Percentiles rank a stretch among this genome's conserved stretches.
Evolutionary conservation across 37 sponge, comb jelly and placozoan species (phyloP).

Genomic region (Oopsacas minuta): DNA sequence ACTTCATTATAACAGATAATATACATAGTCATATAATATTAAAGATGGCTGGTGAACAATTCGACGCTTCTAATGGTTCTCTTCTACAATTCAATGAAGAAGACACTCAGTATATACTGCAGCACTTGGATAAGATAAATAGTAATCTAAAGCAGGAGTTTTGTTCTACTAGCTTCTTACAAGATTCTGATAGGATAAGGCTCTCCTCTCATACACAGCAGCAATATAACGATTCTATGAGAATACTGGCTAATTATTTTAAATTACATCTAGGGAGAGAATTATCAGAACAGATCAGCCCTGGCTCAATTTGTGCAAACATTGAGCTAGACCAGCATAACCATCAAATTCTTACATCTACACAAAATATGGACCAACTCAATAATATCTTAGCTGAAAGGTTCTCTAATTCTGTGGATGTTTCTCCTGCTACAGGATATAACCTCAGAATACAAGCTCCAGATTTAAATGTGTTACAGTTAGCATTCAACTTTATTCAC

Average conservation of each 20-base stretch:
- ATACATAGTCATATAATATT: no score
- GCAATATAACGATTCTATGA: background rate
- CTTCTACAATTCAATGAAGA: background rate
- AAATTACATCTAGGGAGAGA: background rate
- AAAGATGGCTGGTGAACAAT: background rate
- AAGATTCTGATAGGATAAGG: background rate
- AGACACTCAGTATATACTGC: background rate
- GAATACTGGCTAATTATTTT: background rate
- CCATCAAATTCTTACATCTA: background rate
- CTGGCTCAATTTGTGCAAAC: background rate
- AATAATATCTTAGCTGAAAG: background rate
- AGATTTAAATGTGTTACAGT: background rate
- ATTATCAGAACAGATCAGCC: background rate
- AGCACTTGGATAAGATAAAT: background rate
- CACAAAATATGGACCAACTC: background rate
- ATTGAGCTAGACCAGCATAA: background rate
- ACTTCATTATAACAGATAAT: no score
- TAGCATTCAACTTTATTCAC: background rate
- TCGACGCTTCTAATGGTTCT: background rate
- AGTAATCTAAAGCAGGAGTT: background rate
- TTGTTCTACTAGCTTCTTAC: background rate
- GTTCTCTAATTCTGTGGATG: background rate
- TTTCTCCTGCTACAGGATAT: background rate
- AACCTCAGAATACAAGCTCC: background rate
- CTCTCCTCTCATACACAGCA: background rate